Evolutionary conservation across 2,113 vertebrate species (phyloP), one percentile per base, ranked within the genome.

Genomic region (Triplophysa dalaica): DNA sequence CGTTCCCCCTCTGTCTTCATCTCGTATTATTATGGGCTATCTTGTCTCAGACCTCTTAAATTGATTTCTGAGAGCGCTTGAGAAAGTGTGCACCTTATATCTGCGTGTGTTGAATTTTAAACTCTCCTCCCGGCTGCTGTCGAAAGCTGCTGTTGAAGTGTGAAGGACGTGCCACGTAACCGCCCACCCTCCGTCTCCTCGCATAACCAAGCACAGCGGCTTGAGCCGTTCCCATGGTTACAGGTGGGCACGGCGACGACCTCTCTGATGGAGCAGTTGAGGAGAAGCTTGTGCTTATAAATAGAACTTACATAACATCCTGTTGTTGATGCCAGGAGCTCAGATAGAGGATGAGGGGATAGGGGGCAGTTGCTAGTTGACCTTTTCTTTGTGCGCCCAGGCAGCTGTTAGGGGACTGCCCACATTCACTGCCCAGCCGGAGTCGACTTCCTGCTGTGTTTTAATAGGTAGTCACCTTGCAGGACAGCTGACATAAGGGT

Each of bases 271-370:
- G 56, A 81, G 67, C n/a, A 70, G 54, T 19, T 2, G 26, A 22
- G n/a, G 56, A 50, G n/a, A 26, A 61, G 68, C 74, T 73, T 10
- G 61, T 67, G 43, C 78, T 82, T 90, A 81, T 90, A 90, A 93
- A 91, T 90, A 90, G 88, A 83, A 58, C 86, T 93, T 93, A 87
- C 87, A 87, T 90, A 94, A 93, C 86, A 6, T 76, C 82, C 84
- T 77, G 77, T 81, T 91, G 90, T 91, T 89, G 86, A 89, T 91
- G 89, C 90, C 90, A 92, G 83, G 83, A 77, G 85, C 87, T 21
- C 24, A 72, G 84, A 77, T 84, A 85, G 82, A 87, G 85, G 84
- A 83, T 82, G 83, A 79, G 63, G 66, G 65, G 45, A 48, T 2
- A 6, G 26, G 69, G 50, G 24, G n/a, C 81, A 75, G 74, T 78